These are phyloP conservation scores for Chydorus sphaericus DNA, from an alignment of 2,888 invertebrate species.

Conservation along the genomic window DNA sequence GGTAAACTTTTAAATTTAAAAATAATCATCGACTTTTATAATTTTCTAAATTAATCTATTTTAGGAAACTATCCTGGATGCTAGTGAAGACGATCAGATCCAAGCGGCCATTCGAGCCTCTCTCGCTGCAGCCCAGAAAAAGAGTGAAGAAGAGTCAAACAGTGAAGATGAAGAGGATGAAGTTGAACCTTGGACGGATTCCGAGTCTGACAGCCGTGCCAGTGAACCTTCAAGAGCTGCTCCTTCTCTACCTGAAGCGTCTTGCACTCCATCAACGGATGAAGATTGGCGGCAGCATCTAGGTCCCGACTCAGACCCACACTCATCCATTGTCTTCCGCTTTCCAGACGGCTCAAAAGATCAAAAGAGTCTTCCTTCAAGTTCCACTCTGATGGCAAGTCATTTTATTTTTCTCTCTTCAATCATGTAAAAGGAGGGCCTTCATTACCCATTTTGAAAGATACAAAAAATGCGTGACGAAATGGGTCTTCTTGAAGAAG, in stretches of 20 bases:
- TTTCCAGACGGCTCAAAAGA: slow-evolving; percentile 31
- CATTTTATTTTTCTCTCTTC: background rate
- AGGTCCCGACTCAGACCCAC: slow-evolving; percentile 25
- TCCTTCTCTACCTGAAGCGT: background rate
- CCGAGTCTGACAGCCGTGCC: slow-evolving; percentile 26
- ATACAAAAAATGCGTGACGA: background rate
- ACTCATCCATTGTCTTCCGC: slow-evolving; percentile 28
- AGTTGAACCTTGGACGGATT: slow-evolving; percentile 29
- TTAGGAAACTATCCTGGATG: slow-evolving; percentile 28
- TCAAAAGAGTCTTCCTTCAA: slow-evolving; percentile 28
- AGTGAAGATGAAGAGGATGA: slow-evolving; percentile 20
- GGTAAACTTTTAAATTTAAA: slow-evolving; percentile 8
- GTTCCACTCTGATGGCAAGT: slow-evolving; percentile 23
- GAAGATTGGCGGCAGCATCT: slow-evolving; percentile 22
- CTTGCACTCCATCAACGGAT: slow-evolving; percentile 6
- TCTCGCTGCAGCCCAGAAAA: slow-evolving; percentile 22
- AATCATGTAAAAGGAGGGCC: background rate
- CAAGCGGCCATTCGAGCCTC: slow-evolving; percentile 34
- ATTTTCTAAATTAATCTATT: slow-evolving; percentile 6
- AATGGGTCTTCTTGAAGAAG: background rate
- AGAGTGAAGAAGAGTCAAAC: background rate
- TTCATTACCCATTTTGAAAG: background rate
- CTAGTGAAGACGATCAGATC: slow-evolving; percentile 33
- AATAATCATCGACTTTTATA: background rate
- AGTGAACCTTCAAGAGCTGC: slow-evolving; percentile 13